These are phyloP conservation scores for Athalia rosae DNA, from an alignment of 2,888 invertebrate genomes.

Conservation along the genomic window DNA sequence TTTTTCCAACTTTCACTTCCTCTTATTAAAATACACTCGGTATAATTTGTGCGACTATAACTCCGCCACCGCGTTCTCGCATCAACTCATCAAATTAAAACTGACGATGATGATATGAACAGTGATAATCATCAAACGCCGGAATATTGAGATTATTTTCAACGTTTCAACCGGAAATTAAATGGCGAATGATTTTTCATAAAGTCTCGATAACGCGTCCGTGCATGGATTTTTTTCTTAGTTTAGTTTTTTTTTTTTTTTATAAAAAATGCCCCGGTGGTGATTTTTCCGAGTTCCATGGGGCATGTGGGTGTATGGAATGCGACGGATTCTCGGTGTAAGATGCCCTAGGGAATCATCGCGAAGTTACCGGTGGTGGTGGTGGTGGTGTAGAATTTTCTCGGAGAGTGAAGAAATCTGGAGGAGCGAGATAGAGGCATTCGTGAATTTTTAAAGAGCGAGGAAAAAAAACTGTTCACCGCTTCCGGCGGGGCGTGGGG, in stretches of 20 bases:
- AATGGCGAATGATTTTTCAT: not conserved
- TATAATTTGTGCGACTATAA: too few relatives aligned
- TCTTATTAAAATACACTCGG: too few relatives aligned
- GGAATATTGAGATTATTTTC: too few relatives aligned
- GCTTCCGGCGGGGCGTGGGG: not conserved
- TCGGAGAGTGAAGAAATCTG: not conserved
- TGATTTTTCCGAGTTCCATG: not conserved
- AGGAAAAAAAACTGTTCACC: not conserved
- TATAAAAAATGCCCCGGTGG: not conserved
- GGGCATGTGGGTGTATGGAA: too few relatives aligned
- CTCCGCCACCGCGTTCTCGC: too few relatives aligned
- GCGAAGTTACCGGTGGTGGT: not conserved
- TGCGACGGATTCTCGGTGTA: not conserved
- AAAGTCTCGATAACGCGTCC: too few relatives aligned
- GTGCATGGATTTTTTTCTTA: not conserved
- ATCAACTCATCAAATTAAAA: too few relatives aligned
- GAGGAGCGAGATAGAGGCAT: not conserved
- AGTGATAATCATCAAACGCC: too few relatives aligned
- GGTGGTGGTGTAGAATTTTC: not conserved
- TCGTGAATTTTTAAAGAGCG: constrained; percentile 23
- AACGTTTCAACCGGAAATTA: constrained; percentile 29
- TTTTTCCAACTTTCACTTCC: too few relatives aligned
- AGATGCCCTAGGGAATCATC: not conserved
- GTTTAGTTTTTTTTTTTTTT: not conserved
- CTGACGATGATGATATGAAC: too few relatives aligned